Base-by-base conservation (phyloP, 1,140 invertebrate species). In the Habropoda laboriosa region DNA sequence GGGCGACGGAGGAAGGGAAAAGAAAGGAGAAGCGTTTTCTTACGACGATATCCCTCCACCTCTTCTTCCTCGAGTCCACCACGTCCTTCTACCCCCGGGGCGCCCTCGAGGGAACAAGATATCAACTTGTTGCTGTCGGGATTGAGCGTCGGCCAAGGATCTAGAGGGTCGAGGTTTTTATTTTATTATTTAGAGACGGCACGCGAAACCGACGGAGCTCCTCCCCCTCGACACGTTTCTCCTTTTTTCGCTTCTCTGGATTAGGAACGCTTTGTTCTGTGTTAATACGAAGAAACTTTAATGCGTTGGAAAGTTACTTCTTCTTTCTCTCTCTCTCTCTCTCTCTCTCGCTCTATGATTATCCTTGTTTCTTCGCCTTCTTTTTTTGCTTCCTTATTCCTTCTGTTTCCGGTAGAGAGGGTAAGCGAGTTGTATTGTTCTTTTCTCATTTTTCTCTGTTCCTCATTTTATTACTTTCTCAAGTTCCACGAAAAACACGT, bases 111-210 rank as follows among this genome's bases (percentile, higher is more conserved):
- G 79, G 83, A 89, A 89, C 88, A 88, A 91, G 87, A 89, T 89
- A 89, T 90, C 89, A 89, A 90, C 89, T 91, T 91, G 89, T 90
- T 91, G 90, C 89, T 81, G 74, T 78, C 42, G 80, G 81, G 74
- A 86, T 87, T 84, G 75, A 88, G 88, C 80, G 82, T 78, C 79
- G 78, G 79, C 86, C 76, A 88, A 89, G 87, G 77, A 85, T 82
- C 64, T 75, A 47, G 79, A 79, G 78, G 75, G 77, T 72, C 57
- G 74, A 60, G 75, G 42, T 78, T 89, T 87, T 89, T 88, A 82
- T 87, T 88, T 88, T 86, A 86, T 88, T 88, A 85, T 88, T 85
- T 85, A 86, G 83, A 86, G 63, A 66, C 70, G 83, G 81, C 83
- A 80, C 73, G 68, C 79, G 81, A 78, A 75, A 81, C 82, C 78